These are phyloP conservation scores for Micrasema longulum DNA, from an alignment of 1,140 invertebrate species.

Conservation along the genomic window DNA sequence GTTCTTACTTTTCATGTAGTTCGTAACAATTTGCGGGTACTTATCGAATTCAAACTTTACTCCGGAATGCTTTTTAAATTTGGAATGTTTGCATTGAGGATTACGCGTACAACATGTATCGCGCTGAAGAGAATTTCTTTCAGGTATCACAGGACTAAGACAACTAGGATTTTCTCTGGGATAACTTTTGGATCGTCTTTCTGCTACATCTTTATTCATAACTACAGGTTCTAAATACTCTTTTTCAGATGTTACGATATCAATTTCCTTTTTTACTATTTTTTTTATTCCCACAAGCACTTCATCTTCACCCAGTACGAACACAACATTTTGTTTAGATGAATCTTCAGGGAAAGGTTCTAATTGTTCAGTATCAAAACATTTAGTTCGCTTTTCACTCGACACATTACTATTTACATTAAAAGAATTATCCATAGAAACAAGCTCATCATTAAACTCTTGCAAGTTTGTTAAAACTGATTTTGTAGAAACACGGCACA, in stretches of 20 bases:
- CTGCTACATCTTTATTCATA: neutral
- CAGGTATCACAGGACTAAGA: slow-evolving; percentile 20
- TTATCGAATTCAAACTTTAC: slow-evolving; percentile 79
- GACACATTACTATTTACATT: too few relatives aligned
- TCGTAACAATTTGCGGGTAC: slow-evolving; percentile 76
- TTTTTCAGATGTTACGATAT: neutral
- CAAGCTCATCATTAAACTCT: neutral
- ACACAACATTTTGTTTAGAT: slow-evolving; percentile 70
- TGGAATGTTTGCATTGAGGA: slow-evolving; percentile 67
- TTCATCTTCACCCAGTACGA: slow-evolving; percentile 82
- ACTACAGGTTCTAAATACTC: neutral
- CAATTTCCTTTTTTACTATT: neutral
- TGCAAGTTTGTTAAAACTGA: neutral
- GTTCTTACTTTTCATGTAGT: slow-evolving; percentile 80
- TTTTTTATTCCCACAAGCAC: slow-evolving; percentile 70
- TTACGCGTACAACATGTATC: slow-evolving; percentile 59
- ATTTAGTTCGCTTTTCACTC: too few relatives aligned
- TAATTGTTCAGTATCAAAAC: neutral
- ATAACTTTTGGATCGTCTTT: slow-evolving; percentile 28
- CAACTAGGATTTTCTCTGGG: slow-evolving; percentile 25
- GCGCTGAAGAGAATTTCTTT: slow-evolving; percentile 28
- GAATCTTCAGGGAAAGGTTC: slow-evolving; percentile 1
- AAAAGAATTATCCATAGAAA: too few relatives aligned
- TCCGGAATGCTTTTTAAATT: slow-evolving; percentile 73
- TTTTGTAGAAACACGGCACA: slow-evolving; percentile 32